Evolutionary conservation across 2,888 invertebrate genomes (phyloP).

Genomic region (Osmoderma eremita): DNA sequence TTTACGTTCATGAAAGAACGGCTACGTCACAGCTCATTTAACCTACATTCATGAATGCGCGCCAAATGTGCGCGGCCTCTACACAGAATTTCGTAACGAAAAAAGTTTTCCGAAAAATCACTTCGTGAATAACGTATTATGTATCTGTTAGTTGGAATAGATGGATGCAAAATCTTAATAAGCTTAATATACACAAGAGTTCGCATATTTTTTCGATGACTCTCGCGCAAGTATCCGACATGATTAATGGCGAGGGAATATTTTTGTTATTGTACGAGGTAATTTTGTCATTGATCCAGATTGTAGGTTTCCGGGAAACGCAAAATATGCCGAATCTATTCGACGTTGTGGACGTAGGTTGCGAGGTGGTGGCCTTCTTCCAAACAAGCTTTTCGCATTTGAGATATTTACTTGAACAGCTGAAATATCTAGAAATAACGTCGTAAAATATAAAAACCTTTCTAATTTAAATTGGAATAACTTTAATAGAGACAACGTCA

Average conservation of each 20-base stretch:
- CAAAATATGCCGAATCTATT: background rate
- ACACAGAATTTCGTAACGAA: background rate
- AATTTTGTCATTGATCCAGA: constrained; percentile 5
- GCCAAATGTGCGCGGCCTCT: constrained; percentile 14
- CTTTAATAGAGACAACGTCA: too few relatives aligned
- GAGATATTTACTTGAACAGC: too few relatives aligned
- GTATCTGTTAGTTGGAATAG: background rate
- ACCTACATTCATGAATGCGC: constrained; percentile 31
- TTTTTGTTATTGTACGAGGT: constrained; percentile 13
- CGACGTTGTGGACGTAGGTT: background rate
- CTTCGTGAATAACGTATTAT: background rate
- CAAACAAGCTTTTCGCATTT: background rate
- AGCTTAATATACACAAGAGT: background rate
- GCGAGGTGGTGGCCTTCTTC: background rate
- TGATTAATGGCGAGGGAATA: constrained; percentile 7
- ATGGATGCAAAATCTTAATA: too few relatives aligned
- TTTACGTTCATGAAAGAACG: constrained; percentile 28
- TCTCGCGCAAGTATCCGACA: background rate
- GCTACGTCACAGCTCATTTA: constrained; percentile 29
- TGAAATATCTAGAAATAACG: too few relatives aligned
- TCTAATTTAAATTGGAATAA: too few relatives aligned
- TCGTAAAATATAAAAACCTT: too few relatives aligned
- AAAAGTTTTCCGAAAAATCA: constrained; percentile 16
- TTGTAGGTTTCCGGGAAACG: background rate
- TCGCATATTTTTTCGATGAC: constrained; percentile 7